These are phyloP conservation scores for Chinchilla lanigera DNA, from an alignment of 2,113 vertebrate genomes.

Conservation along the genomic window DNA sequence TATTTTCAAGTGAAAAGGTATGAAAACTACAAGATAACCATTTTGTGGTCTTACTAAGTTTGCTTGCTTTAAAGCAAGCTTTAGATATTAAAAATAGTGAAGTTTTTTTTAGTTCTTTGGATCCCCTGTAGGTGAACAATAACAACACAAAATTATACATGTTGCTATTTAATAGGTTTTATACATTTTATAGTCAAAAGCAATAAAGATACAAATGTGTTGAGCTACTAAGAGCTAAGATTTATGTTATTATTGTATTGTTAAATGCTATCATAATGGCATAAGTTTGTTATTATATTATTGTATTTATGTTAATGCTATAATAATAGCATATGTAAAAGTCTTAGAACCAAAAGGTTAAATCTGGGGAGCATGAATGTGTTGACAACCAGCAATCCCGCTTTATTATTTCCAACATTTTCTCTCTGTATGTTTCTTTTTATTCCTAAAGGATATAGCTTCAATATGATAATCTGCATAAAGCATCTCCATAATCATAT, in stretches of 20 bases:
- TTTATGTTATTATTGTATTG: neutral
- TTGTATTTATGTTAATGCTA: neutral
- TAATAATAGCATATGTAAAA: neutral
- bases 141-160: neutral
- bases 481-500: constrained; percentile 36
- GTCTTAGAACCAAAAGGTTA: neutral
- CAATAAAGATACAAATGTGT: neutral
- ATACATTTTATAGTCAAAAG: neutral
- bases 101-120: neutral
- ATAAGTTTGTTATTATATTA: neutral
- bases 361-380: neutral
- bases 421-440: neutral
- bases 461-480: constrained; percentile 17
- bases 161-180: constrained; percentile 6
- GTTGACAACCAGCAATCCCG: neutral
- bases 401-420: neutral
- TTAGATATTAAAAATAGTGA: neutral
- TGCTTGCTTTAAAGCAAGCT: constrained; percentile 8
- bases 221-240: neutral
- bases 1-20: constrained; percentile 37
- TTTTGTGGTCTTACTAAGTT: neutral
- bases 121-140: neutral
- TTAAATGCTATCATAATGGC: neutral
- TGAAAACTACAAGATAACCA: neutral
- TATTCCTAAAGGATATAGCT: neutral